Evolutionary conservation across 2,888 invertebrate species (phyloP), one percentile per base, ranked within the genome.

Genomic region (Lasioglossum calceatum): DNA sequence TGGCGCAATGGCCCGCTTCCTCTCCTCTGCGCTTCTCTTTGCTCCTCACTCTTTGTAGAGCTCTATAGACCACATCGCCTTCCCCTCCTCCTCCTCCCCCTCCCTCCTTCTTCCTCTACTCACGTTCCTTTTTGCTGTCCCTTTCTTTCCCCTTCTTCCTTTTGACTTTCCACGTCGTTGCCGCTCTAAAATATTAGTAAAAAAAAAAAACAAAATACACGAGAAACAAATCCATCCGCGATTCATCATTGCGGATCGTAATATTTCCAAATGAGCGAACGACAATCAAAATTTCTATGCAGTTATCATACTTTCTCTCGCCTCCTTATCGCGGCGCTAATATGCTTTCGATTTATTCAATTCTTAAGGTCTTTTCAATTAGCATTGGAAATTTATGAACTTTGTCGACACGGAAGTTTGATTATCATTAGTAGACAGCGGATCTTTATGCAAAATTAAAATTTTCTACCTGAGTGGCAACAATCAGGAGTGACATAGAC

Each of bases 1-100:
- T 94, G 93, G 93, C 93, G 94, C 93, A 94, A 94, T 94, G 92
- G 92, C 89, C 89, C 91, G 93, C 92, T 94, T 93, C 93, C 94
- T 93, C 93, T 93, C 92, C 90, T 88, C 89, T 87, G 71, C 80
- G 70, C 81, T 81, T 80, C 85, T 87, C 84, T 73, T 77, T 77
- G 42, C 78, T 80, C 82, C 74, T 74, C 83, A 36, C 72, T 79
- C 87, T 84, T 84, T 84, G 67, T 71, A 72, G 61, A 82, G 73
- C 79, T 83, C 77, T 77, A 75, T 71, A 77, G 78, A 75, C 81
- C 71, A 77, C 70, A 74, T 80, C 78, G 77, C 75, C 78, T 87
- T 80, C 83, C 84, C 81, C 47, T 64, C 58, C 42, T 58, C 50
- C 27, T 42, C 70, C 36, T 36, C 67, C 36, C 39, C 54, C 32